phyloP scores from a whole-genome alignment of 92 coral and sea anemone genomes.

The Bergia sp. region DNA sequence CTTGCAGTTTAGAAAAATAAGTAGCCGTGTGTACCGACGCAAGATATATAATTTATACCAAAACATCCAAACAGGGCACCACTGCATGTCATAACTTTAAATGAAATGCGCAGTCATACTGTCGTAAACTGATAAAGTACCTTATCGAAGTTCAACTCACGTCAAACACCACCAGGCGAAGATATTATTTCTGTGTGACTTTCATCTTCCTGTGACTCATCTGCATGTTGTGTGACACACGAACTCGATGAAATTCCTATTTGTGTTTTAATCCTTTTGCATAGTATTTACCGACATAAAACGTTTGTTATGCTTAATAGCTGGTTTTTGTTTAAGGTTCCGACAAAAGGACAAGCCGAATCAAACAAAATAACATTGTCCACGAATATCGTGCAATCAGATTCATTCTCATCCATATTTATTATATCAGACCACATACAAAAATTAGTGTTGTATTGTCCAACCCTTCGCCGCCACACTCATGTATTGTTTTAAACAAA shows the following conservation, averaged over 20 bases:
- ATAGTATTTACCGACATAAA: background rate
- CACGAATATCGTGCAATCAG: background rate
- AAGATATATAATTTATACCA: background rate
- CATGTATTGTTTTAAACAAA: background rate
- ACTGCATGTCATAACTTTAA: background rate
- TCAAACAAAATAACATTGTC: background rate
- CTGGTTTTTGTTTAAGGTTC: background rate
- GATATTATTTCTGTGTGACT: background rate
- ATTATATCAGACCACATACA: background rate
- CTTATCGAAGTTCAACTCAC: background rate
- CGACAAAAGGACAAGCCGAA: background rate
- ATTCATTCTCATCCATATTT: background rate
- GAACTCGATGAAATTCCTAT: background rate
- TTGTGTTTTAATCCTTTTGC: background rate
- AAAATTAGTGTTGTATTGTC: background rate
- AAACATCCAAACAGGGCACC: background rate
- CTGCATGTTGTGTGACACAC: background rate
- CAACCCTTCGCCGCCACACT: background rate
- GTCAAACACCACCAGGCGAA: background rate
- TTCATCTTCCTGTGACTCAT: background rate
- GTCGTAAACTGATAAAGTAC: background rate
- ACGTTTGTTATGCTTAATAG: background rate
- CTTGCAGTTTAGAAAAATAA: too few species aligned
- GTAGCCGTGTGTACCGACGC: too few species aligned
- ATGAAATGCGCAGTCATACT: background rate